A percentile compares a stretch with the other conserved stretches of the same genome.
phyloP scores from a whole-genome alignment of 2,888 invertebrate genomes.

The Drosophila longiperda region DNA sequence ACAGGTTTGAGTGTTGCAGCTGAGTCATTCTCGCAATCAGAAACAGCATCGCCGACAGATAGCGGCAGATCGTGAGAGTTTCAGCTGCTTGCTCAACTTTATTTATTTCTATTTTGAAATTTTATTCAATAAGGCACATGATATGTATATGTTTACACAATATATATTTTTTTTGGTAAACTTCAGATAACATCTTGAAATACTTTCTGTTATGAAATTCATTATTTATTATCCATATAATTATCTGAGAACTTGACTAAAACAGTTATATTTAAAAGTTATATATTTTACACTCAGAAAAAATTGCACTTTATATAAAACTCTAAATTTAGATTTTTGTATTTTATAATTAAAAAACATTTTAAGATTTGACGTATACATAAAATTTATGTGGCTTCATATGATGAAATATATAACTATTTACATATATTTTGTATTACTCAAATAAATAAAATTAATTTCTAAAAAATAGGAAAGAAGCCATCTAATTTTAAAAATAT shows the following conservation, averaged over 20 bases:
- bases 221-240: neutral
- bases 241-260: neutral
- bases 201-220: neutral
- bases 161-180: neutral
- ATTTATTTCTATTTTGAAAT: constrained; percentile 10
- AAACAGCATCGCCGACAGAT: constrained; percentile 36
- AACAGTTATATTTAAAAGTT: neutral
- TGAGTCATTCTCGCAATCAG: constrained; percentile 60
- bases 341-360: no score
- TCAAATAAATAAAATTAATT: neutral
- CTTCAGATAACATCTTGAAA: neutral
- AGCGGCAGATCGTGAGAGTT: constrained; percentile 69
- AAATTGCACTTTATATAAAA: no score
- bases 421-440: neutral
- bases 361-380: no score
- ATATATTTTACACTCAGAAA: neutral
- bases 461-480: neutral
- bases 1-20: constrained; percentile 52
- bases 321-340: no score
- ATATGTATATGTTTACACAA: neutral
- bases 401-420: no score
- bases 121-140: constrained; percentile 4
- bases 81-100: constrained; percentile 38
- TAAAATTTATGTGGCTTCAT: no score
- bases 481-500: neutral